Conservation (phyloP, 2,888 invertebrate species). For the Diloba caeruleocephala region DNA sequence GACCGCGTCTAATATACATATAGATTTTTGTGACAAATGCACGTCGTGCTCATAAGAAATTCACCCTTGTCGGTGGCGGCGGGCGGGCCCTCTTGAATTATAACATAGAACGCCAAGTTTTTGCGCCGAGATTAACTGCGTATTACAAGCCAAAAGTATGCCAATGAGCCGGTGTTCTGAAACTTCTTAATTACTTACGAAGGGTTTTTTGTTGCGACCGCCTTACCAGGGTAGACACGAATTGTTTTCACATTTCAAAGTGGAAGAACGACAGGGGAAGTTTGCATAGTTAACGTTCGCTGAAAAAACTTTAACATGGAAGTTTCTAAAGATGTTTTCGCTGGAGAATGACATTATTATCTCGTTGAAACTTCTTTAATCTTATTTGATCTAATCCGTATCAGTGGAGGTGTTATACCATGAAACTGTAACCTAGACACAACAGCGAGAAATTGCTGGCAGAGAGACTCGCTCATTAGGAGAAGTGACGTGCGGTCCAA, state of each 20-base stretch:
- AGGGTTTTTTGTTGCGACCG: slow-evolving; percentile 71
- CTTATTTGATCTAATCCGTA: slow-evolving; percentile 40
- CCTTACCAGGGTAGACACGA: slow-evolving; percentile 63
- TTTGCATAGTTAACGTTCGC: slow-evolving; percentile 67
- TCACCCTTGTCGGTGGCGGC: slow-evolving; percentile 77
- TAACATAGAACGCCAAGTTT: slow-evolving; percentile 81
- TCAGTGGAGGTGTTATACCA: slow-evolving; percentile 23
- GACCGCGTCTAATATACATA: slow-evolving; percentile 62
- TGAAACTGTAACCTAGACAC: slow-evolving; percentile 18
- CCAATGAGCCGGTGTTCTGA: slow-evolving; percentile 80
- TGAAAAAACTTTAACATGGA: slow-evolving; percentile 61
- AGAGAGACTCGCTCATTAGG: no score
- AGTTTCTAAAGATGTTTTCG: slow-evolving; percentile 57
- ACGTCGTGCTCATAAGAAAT: slow-evolving; percentile 78
- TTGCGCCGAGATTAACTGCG: slow-evolving; percentile 83
- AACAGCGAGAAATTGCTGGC: slow-evolving; percentile 7
- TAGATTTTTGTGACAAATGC: slow-evolving; percentile 80
- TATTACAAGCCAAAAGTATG: slow-evolving; percentile 84
- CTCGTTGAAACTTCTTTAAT: slow-evolving; percentile 51
- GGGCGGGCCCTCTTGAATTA: slow-evolving; percentile 78
- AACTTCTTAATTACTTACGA: slow-evolving; percentile 83
- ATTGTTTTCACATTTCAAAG: slow-evolving; percentile 71
- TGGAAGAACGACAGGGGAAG: slow-evolving; percentile 61
- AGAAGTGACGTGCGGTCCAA: no score
- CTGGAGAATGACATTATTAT: slow-evolving; percentile 54